A percentile compares a stretch with the other conserved stretches of the same genome.
These are phyloP conservation scores for Formica exsecta DNA, from an alignment of 1,140 invertebrate species.

Conservation along the genomic window DNA sequence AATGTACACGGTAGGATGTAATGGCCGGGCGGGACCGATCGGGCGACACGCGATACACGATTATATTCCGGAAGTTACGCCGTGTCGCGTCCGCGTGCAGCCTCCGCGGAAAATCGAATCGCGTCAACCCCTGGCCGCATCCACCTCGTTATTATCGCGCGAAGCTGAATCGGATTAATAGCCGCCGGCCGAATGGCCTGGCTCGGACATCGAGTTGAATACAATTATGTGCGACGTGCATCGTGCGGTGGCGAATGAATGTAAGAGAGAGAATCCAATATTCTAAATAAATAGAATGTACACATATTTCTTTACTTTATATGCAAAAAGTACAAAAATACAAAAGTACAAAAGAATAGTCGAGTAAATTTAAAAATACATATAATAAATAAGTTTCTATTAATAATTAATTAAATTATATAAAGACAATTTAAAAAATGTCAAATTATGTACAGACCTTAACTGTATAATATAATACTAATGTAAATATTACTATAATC, in stretches of 20 bases:
- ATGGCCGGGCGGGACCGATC: constrained; percentile 50
- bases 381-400: too few species aligned
- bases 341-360: background rate
- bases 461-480: too few species aligned
- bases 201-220: constrained; percentile 40
- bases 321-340: background rate
- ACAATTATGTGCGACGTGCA: constrained; percentile 41
- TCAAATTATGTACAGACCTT: too few species aligned
- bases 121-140: constrained; percentile 22
- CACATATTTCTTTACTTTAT: background rate
- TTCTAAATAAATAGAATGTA: background rate
- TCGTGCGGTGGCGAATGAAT: background rate
- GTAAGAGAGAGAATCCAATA: constrained; percentile 13
- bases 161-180: constrained; percentile 59
- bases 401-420: too few species aligned
- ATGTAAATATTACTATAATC: too few species aligned
- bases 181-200: background rate
- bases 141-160: constrained; percentile 54
- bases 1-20: constrained; percentile 52
- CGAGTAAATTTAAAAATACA: background rate
- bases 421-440: too few species aligned
- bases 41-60: constrained; percentile 55
- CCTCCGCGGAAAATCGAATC: constrained; percentile 59
- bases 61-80: constrained; percentile 60
- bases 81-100: background rate